Base-by-base conservation (phyloP, 2,797 vertebrate species). In the Tangara arthus region DNA sequence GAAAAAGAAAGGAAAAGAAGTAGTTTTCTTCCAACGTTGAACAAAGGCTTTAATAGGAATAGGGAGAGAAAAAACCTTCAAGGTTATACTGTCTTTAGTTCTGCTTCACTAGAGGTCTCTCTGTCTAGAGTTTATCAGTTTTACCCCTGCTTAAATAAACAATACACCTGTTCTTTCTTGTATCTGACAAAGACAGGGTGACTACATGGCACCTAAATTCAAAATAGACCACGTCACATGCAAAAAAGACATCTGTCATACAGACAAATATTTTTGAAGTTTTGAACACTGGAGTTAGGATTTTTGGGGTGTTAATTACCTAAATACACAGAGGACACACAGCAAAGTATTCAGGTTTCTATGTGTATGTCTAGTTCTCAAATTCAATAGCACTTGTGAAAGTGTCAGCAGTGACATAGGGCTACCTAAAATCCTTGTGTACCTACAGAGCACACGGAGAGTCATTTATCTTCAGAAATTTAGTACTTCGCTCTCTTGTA, bases 381-480 rank as follows among this genome's bases (percentile, higher is more conserved):
- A 72, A 66, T 75, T 77, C 63, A 72, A 21, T 27, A 49, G 28
- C 60, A 19, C 14, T 75, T 24, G 41, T 59, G 47, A 91, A 37
- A 37, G 56, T 30, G 32, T 50, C 71, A 77, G 37, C 60, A 71
- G 44, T 39, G 24, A 60, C 28, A 30, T 2, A 52, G 12, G 13
- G n/a, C 11, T 42, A 42, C 64, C 28, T 77, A 12, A 50, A n/a
- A 37, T 55, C 63, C 37, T 19, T n/a, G 20, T n/a, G 46, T 65
- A n/a, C 46, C 32, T 69, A 7, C 1, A 21, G 56, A 61, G 22
- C n/a, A 44, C 42, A 50, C 0, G 0, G n/a, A 65, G 9, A 75
- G 46, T 44, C 5, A 50, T 1, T 70, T 73, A 60, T 21, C 41
- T 70, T 82, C 50, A 61, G 37, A 77, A 73, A 34, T 63, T 3